A percentile compares a stretch with the other conserved stretches of the same genome.
These are phyloP conservation scores for Anabas testudineus DNA, from an alignment of 2,797 vertebrate species.

Conservation along the genomic window DNA sequence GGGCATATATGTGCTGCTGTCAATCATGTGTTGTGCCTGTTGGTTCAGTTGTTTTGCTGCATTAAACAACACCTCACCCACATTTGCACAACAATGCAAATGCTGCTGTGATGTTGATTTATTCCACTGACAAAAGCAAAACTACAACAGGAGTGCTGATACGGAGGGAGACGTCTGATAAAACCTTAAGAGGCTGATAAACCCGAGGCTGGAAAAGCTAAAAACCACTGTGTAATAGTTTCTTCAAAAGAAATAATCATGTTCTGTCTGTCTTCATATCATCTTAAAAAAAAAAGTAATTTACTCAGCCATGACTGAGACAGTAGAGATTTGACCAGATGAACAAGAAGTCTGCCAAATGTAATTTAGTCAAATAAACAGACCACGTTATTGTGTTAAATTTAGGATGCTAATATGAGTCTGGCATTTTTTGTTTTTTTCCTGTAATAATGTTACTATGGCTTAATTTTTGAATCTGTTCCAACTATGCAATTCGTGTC, in stretches of 20 bases:
- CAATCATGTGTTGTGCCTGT: constrained; percentile 6
- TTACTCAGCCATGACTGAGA: constrained; percentile 14
- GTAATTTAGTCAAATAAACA: constrained; percentile 30
- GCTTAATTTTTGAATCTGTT: neutral
- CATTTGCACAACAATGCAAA: neutral
- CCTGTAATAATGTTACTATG: neutral
- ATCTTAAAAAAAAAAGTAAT: constrained; percentile 1
- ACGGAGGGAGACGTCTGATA: neutral
- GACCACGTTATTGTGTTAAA: constrained; percentile 10
- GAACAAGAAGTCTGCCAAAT: constrained; percentile 33
- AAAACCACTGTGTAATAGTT: neutral
- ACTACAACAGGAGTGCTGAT: neutral
- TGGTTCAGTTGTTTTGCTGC: constrained; percentile 14
- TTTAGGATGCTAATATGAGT: neutral
- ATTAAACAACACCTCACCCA: neutral
- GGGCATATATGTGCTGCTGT: neutral
- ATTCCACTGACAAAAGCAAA: neutral
- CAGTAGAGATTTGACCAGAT: constrained; percentile 21
- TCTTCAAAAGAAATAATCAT: neutral
- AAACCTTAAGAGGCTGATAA: constrained; percentile 1
- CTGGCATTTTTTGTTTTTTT: neutral
- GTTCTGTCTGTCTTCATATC: constrained; percentile 8
- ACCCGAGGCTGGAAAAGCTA: neutral
- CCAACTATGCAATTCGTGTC: neutral
- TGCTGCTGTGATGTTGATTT: constrained; percentile 33